A percentile compares a stretch with the other conserved stretches of the same genome.
Evolutionary conservation across 1,140 invertebrate species (phyloP).

Genomic region (Rhysida immarginata): DNA sequence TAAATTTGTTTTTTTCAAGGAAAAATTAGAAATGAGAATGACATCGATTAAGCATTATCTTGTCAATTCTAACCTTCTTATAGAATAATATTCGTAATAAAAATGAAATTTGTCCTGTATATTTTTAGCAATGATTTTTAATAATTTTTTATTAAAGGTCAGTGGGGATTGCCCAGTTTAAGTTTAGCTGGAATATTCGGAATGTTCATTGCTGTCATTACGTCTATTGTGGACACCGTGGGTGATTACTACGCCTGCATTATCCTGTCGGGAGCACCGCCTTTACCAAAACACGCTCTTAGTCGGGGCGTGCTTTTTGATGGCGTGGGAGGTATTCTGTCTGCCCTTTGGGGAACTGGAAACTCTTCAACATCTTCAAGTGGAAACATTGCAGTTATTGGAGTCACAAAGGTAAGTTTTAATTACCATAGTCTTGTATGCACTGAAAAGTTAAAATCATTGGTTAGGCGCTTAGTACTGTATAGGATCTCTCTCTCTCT

Average conservation of each 20-base stretch:
- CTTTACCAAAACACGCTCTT: slow-evolving; percentile 23
- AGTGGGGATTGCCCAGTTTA: slow-evolving; percentile 27
- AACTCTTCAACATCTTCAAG: slow-evolving; percentile 26
- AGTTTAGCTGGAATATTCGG: slow-evolving; percentile 23
- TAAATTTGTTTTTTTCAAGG: too few relatives aligned
- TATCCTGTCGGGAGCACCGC: slow-evolving; percentile 15
- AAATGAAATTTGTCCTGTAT: too few relatives aligned
- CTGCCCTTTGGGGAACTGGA: slow-evolving; percentile 25
- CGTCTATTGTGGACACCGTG: slow-evolving; percentile 26
- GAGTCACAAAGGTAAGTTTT: slow-evolving; percentile 25
- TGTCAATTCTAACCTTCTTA: too few relatives aligned
- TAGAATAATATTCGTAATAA: too few relatives aligned
- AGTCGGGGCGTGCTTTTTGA: slow-evolving; percentile 24
- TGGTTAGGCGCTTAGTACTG: background rate
- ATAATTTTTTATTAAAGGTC: too few relatives aligned
- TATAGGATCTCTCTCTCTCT: too few relatives aligned
- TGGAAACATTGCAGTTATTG: slow-evolving; percentile 28
- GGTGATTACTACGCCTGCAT: slow-evolving; percentile 27
- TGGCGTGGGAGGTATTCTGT: slow-evolving; percentile 22
- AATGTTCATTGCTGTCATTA: slow-evolving; percentile 24
- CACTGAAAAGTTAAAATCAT: background rate
- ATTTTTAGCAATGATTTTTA: too few relatives aligned
- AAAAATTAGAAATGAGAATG: too few relatives aligned
- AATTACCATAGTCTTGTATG: background rate
- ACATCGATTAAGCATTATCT: too few relatives aligned